These are phyloP conservation scores for Prunella fulvescens DNA, from an alignment of 2,113 vertebrate species.

Conservation along the genomic window DNA sequence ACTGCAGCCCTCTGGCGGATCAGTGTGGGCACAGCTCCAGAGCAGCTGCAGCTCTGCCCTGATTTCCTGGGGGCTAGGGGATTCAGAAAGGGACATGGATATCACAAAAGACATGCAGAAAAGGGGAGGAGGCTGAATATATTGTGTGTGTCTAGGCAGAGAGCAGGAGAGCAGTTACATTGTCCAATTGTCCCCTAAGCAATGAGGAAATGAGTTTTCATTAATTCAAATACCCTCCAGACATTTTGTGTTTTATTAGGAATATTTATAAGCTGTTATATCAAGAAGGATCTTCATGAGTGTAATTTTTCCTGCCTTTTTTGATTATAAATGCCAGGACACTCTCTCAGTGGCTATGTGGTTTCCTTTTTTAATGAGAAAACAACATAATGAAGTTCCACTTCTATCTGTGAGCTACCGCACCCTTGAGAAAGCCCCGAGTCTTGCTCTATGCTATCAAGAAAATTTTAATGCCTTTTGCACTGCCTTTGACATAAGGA, in stretches of 20 bases:
- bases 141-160: background rate
- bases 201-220: background rate
- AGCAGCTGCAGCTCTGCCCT: background rate
- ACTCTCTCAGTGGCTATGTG: background rate
- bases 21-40: background rate
- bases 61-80: background rate
- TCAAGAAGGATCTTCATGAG: background rate
- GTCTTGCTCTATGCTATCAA: background rate
- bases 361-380: background rate
- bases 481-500: background rate
- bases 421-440: background rate
- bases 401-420: background rate
- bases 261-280: conserved; percentile 15
- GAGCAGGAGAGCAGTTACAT: background rate
- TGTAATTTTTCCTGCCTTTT: background rate
- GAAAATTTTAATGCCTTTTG: background rate
- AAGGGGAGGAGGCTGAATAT: background rate
- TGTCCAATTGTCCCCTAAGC: background rate
- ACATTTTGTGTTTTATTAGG: background rate
- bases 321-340: background rate
- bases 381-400: background rate
- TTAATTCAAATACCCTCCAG: background rate
- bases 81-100: background rate
- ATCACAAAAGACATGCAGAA: background rate
- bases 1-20: background rate